Evolutionary conservation across 2,888 invertebrate genomes (phyloP).

Genomic region (Melangyna quadrimaculata): DNA sequence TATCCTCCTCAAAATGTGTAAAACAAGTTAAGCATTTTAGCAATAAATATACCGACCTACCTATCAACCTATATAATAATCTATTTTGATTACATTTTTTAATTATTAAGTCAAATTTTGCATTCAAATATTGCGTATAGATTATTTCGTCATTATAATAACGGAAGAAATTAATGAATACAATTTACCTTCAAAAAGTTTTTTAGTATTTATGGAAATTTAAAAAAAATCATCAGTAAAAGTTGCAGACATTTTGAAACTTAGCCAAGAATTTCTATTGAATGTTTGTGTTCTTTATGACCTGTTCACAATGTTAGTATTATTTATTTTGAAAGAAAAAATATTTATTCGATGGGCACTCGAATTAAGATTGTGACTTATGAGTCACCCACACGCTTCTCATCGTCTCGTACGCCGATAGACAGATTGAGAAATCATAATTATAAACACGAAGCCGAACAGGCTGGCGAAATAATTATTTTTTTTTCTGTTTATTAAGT

Average conservation of each 20-base stretch:
- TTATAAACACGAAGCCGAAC: background rate
- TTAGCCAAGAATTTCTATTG: constrained; percentile 48
- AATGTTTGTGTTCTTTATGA: constrained; percentile 13
- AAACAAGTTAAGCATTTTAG: constrained; percentile 8
- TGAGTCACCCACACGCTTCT: constrained; percentile 14
- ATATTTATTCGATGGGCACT: background rate
- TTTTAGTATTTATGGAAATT: background rate
- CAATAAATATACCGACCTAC: background rate
- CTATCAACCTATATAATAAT: no score
- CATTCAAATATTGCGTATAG: background rate
- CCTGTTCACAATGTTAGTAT: constrained; percentile 24
- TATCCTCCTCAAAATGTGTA: background rate
- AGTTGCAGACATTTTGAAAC: constrained; percentile 58
- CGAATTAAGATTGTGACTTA: constrained; percentile 1
- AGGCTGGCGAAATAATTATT: constrained; percentile 7
- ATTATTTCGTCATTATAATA: constrained; percentile 18
- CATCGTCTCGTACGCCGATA: no score
- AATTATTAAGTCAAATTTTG: background rate
- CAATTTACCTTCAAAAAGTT: background rate
- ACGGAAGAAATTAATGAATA: constrained; percentile 21
- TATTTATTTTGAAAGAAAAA: constrained; percentile 30
- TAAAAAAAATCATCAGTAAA: constrained; percentile 5
- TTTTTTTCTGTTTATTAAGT: background rate
- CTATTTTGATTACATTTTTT: background rate
- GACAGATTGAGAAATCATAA: background rate